Conservation (phyloP, 2,888 invertebrate species). For the Hartigia nigra region DNA sequence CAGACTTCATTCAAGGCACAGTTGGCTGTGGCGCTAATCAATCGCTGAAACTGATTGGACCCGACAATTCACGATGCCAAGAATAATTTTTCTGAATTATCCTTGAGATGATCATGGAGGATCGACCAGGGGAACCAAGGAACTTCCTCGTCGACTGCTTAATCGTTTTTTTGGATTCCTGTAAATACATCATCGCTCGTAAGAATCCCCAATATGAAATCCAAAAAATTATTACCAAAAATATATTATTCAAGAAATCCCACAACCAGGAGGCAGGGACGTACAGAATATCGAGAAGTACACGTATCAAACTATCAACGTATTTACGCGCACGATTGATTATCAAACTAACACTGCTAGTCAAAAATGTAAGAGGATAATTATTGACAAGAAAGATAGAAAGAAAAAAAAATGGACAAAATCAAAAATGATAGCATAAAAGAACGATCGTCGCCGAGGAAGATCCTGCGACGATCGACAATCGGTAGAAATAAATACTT, state of each 20-base stretch:
- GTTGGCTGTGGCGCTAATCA: slow-evolving; percentile 74
- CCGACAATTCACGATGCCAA: background rate
- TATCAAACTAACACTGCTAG: background rate
- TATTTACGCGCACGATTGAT: background rate
- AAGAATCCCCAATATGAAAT: background rate
- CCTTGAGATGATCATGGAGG: background rate
- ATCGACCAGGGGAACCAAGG: background rate
- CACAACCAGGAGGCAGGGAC: background rate
- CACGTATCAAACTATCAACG: background rate
- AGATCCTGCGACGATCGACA: background rate
- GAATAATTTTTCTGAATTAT: background rate
- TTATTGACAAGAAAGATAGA: background rate
- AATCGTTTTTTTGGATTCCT: background rate
- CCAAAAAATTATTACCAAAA: background rate
- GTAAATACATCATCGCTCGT: background rate
- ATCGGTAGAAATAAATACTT: background rate
- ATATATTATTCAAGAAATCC: background rate
- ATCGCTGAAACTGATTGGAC: slow-evolving; percentile 61
- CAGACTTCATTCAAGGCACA: slow-evolving; percentile 72
- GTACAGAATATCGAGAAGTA: background rate
- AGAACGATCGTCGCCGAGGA: background rate
- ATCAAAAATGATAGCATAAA: too few species aligned
- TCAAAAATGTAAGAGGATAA: background rate
- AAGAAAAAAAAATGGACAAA: too few species aligned
- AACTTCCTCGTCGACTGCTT: background rate